Percentiles rank a stretch among this genome's conserved stretches.
These are phyloP conservation scores for Hydrozoanthus tunicans DNA, from an alignment of 64 coral and sea anemone species.

Conservation along the genomic window DNA sequence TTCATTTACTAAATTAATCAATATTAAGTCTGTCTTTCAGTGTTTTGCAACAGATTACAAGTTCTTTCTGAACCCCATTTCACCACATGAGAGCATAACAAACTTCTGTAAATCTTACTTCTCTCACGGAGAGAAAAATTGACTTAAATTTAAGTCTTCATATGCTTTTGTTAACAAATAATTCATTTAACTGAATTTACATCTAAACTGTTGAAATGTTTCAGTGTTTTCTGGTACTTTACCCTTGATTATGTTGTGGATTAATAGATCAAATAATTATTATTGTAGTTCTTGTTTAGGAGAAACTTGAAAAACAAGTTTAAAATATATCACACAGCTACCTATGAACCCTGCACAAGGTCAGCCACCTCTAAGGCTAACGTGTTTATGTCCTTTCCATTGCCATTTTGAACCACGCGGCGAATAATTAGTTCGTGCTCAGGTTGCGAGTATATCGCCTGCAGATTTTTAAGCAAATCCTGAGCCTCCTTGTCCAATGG, in stretches of 20 bases:
- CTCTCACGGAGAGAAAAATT: constrained; percentile 45
- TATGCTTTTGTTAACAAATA: constrained; percentile 5
- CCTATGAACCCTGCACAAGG: neutral
- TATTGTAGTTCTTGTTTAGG: no score
- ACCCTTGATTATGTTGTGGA: neutral
- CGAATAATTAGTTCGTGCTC: constrained; percentile 35
- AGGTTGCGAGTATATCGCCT: constrained; percentile 4
- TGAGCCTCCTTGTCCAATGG: constrained; percentile 15
- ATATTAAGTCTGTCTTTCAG: neutral
- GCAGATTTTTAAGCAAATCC: constrained; percentile 20
- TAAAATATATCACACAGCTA: neutral
- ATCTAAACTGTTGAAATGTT: neutral
- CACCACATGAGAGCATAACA: constrained; percentile 43
- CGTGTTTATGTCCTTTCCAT: constrained; percentile 4
- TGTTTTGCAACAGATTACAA: constrained; percentile 11
- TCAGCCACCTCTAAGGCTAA: constrained; percentile 14
- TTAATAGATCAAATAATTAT: neutral
- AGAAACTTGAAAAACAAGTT: neutral
- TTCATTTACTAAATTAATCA: neutral
- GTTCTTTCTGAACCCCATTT: constrained; percentile 23
- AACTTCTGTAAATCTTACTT: constrained; percentile 1
- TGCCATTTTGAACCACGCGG: constrained; percentile 10
- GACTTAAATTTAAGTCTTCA: constrained; percentile 46
- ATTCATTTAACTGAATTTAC: neutral
- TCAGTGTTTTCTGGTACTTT: neutral